Conservation (phyloP, 2,888 invertebrate species). For the Rhimphoctona megacephalus region DNA sequence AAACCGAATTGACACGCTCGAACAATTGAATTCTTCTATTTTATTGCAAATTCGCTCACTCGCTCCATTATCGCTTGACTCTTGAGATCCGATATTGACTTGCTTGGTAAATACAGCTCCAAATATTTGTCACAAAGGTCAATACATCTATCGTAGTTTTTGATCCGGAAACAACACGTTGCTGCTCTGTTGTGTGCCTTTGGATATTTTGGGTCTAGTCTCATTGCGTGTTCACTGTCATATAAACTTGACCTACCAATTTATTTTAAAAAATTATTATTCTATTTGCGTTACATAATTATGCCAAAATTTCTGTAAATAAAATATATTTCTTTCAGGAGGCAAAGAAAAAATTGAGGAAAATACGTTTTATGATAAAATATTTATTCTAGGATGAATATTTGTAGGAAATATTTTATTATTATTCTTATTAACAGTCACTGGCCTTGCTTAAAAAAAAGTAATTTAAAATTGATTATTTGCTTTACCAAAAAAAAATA, state of each 20-base stretch:
- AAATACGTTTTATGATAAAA: not conserved
- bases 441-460: too few relatives aligned
- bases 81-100: conserved; percentile 84
- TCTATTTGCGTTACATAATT: conserved; percentile 24
- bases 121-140: conserved; percentile 90
- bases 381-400: too few relatives aligned
- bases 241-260: conserved; percentile 88
- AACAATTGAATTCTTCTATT: not conserved
- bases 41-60: conserved; percentile 79
- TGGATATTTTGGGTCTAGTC: conserved; percentile 90
- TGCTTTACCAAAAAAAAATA: too few relatives aligned
- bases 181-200: conserved; percentile 93
- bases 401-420: too few relatives aligned
- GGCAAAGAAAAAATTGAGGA: not conserved
- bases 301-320: not conserved
- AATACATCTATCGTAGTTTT: conserved; percentile 90
- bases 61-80: conserved; percentile 86
- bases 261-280: not conserved
- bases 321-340: not conserved
- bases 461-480: too few relatives aligned
- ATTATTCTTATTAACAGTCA: too few relatives aligned
- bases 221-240: conserved; percentile 93
- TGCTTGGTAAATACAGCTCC: conserved; percentile 85
- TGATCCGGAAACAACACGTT: conserved; percentile 89
- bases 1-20: conserved; percentile 16